Conservation (phyloP, 2,113 vertebrate genomes). For the Arothron firmamentum region DNA sequence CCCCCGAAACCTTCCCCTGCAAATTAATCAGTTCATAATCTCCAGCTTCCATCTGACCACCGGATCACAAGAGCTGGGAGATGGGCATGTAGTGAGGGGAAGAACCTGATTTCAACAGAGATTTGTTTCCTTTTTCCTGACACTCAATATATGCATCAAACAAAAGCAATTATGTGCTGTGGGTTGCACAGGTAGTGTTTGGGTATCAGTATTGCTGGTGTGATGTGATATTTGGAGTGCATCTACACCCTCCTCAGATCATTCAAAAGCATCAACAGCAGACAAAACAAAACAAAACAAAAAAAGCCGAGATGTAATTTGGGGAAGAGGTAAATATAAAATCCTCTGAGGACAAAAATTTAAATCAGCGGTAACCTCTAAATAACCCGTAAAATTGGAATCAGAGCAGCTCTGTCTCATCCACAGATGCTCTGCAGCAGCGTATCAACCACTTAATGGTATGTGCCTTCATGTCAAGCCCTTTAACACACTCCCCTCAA, state of each 20-base stretch:
- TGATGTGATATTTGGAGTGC: slow-evolving; percentile 46
- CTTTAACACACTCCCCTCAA: background rate
- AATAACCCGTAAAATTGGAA: slow-evolving; percentile 32
- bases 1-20: slow-evolving; percentile 46
- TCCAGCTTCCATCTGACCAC: slow-evolving; percentile 30
- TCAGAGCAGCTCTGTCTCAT: slow-evolving; percentile 8
- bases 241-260: slow-evolving; percentile 45
- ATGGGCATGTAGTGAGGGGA: slow-evolving; percentile 10
- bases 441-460: slow-evolving; percentile 9
- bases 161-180: slow-evolving; percentile 14
- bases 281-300: too few relatives aligned
- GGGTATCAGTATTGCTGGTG: slow-evolving; percentile 29
- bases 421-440: slow-evolving; percentile 10
- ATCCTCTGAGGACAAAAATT: slow-evolving; percentile 6
- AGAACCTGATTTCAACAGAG: slow-evolving; percentile 8
- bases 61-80: slow-evolving; percentile 6
- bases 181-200: slow-evolving; percentile 25
- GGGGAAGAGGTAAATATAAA: slow-evolving; percentile 13
- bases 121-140: slow-evolving; percentile 24
- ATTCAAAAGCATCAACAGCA: slow-evolving; percentile 19
- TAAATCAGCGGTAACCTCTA: slow-evolving; percentile 24
- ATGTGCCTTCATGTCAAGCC: background rate
- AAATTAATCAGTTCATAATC: slow-evolving; percentile 65
- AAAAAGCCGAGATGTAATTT: background rate
- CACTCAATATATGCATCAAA: slow-evolving; percentile 15